Evolutionary conservation across 2,888 invertebrate genomes (phyloP).

Genomic region (Corbicula japonica): DNA sequence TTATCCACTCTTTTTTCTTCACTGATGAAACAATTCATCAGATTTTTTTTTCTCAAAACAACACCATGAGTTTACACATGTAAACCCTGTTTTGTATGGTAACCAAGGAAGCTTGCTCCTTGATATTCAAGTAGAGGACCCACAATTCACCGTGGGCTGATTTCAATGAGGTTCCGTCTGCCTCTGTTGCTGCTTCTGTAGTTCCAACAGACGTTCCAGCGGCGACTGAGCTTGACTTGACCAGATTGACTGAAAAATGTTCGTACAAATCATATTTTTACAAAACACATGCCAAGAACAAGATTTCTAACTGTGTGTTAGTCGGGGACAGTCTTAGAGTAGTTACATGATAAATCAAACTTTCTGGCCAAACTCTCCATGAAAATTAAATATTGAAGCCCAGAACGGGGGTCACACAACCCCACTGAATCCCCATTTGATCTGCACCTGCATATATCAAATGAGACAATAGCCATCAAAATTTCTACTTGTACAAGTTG

Average conservation of each 20-base stretch:
- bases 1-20: conserved; percentile 2
- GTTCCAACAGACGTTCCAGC: conserved; percentile 92
- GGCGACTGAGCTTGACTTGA: conserved; percentile 91
- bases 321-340: too few species aligned
- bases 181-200: conserved; percentile 89
- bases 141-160: conserved; percentile 14
- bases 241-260: conserved; percentile 92
- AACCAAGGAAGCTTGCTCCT: conserved; percentile 49
- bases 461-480: too few species aligned
- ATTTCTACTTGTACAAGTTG: too few species aligned
- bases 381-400: too few species aligned
- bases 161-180: conserved; percentile 86
- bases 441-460: too few species aligned
- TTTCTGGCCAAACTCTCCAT: too few species aligned
- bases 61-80: conserved; percentile 27
- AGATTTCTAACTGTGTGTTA: too few species aligned
- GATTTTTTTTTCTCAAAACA: not conserved
- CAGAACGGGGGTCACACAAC: too few species aligned
- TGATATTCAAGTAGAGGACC: conserved; percentile 44
- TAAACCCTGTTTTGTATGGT: conserved; percentile 19
- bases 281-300: too few species aligned
- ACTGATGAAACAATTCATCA: not conserved
- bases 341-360: too few species aligned
- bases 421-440: too few species aligned
- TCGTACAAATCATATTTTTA: too few species aligned